phyloP scores from a whole-genome alignment of 2,797 vertebrate species.

The Tauraco hartlaubi region DNA sequence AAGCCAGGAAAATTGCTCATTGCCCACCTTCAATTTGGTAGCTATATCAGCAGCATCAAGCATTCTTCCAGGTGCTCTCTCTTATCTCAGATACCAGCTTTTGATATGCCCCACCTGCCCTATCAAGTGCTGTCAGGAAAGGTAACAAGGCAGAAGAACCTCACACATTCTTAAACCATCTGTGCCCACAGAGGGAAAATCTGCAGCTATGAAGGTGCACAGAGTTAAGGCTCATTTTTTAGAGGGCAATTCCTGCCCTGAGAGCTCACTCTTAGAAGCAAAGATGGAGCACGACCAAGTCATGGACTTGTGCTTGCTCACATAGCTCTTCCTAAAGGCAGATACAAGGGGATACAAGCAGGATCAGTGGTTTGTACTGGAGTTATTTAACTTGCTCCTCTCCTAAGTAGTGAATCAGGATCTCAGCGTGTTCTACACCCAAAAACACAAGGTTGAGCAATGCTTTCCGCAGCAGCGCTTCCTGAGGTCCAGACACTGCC shows the following conservation, averaged over 20 bases:
- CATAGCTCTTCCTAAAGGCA: not conserved
- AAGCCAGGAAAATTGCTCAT: not conserved
- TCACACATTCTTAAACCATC: not conserved
- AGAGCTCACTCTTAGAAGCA: not conserved
- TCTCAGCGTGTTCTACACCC: not conserved
- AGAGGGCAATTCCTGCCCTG: not conserved
- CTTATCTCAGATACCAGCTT: not conserved
- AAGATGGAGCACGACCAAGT: not conserved
- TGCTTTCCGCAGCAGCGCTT: not conserved
- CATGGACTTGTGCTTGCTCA: not conserved
- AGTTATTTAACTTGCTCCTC: not conserved
- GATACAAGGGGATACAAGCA: not conserved
- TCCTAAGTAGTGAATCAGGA: not conserved
- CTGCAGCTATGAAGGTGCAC: not conserved
- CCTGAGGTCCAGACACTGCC: not conserved
- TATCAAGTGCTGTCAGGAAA: not conserved
- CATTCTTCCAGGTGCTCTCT: not conserved
- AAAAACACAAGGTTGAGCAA: not conserved
- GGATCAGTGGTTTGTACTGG: not conserved
- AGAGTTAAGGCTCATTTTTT: not conserved
- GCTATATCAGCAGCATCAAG: not conserved
- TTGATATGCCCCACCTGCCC: not conserved
- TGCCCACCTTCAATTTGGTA: not conserved
- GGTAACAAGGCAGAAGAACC: not conserved
- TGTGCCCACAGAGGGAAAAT: not conserved